These are phyloP conservation scores for Erebia aethiops DNA, from an alignment of 2,888 invertebrate genomes.

Conservation along the genomic window DNA sequence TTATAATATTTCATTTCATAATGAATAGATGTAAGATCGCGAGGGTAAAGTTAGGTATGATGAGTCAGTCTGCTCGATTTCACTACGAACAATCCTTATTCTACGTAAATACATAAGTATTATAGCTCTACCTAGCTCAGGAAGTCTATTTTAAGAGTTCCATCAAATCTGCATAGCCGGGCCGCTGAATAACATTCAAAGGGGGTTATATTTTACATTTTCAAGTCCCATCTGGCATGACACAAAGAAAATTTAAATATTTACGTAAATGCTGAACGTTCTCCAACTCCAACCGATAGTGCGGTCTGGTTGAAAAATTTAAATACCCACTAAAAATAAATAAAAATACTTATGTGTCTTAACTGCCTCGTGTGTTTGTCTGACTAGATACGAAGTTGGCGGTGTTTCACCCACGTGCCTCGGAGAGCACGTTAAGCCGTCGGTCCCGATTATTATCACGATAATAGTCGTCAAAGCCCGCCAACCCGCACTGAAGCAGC, in stretches of 20 bases:
- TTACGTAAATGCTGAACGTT: constrained; percentile 3
- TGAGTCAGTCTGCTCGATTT: no score
- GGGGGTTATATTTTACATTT: constrained; percentile 36
- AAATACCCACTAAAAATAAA: background rate
- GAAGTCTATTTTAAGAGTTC: constrained; percentile 32
- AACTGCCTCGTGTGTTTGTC: no score
- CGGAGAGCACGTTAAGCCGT: no score
- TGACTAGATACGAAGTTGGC: no score
- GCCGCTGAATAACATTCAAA: constrained; percentile 36
- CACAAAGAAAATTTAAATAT: constrained; percentile 24
- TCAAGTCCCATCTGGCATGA: constrained; percentile 29
- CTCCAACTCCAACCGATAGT: background rate
- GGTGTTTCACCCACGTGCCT: no score
- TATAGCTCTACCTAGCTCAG: background rate
- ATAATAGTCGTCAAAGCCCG: no score
- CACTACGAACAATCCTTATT: background rate
- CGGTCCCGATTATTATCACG: no score
- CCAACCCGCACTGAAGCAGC: no score
- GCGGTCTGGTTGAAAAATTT: background rate
- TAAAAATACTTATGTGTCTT: no score
- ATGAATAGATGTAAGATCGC: no score
- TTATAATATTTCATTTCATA: no score
- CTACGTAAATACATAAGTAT: background rate
- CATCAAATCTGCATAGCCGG: constrained; percentile 37
- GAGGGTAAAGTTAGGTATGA: no score